Conservation (phyloP, 2,797 vertebrate species). For the Microtus californicus region DNA sequence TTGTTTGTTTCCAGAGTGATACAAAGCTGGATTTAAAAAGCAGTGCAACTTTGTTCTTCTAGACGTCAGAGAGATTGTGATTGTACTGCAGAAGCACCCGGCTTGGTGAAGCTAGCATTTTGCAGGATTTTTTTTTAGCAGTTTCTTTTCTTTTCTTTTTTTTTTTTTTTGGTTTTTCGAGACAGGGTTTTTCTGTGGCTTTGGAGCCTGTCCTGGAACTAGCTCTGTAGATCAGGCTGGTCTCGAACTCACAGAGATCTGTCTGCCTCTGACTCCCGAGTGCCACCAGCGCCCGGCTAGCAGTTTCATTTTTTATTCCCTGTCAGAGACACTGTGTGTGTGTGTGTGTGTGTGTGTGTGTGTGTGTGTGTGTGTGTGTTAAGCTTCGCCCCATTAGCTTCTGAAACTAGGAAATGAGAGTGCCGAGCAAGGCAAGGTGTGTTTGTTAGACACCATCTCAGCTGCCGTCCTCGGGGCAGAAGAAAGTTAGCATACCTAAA, state of each 20-base stretch:
- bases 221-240: no score
- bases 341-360: not conserved
- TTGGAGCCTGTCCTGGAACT: no score
- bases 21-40: conserved; percentile 77
- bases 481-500: not conserved
- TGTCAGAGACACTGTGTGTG: not conserved
- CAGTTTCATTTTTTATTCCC: conserved; percentile 46
- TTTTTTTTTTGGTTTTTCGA: no score
- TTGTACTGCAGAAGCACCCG: conserved; percentile 61
- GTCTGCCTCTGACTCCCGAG: no score
- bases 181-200: no score
- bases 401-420: not conserved
- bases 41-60: conserved; percentile 41
- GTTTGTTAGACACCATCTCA: not conserved
- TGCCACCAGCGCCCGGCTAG: not conserved
- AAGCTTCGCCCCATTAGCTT: not conserved
- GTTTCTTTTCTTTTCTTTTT: not conserved
- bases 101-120: conserved; percentile 45
- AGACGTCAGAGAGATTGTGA: conserved; percentile 48
- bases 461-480: not conserved
- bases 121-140: conserved; percentile 20
- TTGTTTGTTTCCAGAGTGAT: conserved; percentile 76
- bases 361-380: not conserved
- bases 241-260: no score
- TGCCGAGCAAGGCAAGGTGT: not conserved